Percentiles rank a stretch among this genome's conserved stretches.
These are phyloP conservation scores for Bujurquina vittata DNA, from an alignment of 2,113 vertebrate genomes.

Conservation along the genomic window DNA sequence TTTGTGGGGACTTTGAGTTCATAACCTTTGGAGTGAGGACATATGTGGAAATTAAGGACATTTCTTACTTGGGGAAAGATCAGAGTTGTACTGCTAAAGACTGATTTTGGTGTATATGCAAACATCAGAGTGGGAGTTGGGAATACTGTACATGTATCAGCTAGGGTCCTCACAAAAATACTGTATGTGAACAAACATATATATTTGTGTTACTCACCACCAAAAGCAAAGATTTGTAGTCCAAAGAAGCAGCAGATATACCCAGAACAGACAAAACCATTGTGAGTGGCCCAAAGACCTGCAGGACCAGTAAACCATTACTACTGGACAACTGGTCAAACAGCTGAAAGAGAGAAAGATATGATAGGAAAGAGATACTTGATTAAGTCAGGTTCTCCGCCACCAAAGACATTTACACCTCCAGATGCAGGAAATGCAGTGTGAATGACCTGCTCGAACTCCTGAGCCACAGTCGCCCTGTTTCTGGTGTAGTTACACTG, in stretches of 20 bases:
- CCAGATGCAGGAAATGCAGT: too few relatives aligned
- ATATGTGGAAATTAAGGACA: not conserved
- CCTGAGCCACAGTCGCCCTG: too few relatives aligned
- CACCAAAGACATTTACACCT: too few relatives aligned
- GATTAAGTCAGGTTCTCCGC: too few relatives aligned
- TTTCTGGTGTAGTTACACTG: too few relatives aligned
- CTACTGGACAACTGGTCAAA: constrained; percentile 53
- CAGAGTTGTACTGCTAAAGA: not conserved
- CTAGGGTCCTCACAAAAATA: not conserved
- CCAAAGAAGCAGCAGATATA: constrained; percentile 42
- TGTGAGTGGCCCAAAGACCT: constrained; percentile 66
- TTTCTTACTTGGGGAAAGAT: not conserved
- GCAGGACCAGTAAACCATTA: constrained; percentile 58
- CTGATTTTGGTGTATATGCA: not conserved
- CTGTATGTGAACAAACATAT: not conserved
- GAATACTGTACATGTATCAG: not conserved
- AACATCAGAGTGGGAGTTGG: not conserved
- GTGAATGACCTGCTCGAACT: too few relatives aligned
- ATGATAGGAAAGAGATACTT: not conserved
- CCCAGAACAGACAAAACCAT: constrained; percentile 62
- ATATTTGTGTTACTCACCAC: constrained; percentile 44
- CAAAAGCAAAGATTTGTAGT: constrained; percentile 61
- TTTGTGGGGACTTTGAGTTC: not conserved
- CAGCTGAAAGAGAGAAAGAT: constrained; percentile 37
- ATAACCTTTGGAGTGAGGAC: not conserved